phyloP scores from a whole-genome alignment of 2,797 vertebrate species.

The Peromyscus attwateri region DNA sequence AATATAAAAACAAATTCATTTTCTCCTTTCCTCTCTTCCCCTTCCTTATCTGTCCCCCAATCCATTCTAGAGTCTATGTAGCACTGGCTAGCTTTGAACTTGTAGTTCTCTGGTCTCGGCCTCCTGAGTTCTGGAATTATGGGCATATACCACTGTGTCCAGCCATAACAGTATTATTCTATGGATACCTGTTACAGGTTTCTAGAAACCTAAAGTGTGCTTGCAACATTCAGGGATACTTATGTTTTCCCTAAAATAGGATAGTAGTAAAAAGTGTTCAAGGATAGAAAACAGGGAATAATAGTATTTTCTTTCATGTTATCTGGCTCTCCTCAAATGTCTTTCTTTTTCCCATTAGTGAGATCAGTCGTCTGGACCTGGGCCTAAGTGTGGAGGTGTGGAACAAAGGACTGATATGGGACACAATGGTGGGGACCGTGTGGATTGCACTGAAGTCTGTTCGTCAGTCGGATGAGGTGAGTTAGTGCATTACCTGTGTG shows the following conservation, averaged over 20 bases:
- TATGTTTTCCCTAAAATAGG: constrained; percentile 51
- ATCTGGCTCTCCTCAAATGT: constrained; percentile 67
- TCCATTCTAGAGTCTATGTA: background rate
- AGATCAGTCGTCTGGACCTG: constrained; percentile 97
- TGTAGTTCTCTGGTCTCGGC: background rate
- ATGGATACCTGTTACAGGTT: background rate
- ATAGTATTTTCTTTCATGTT: background rate
- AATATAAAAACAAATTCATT: background rate
- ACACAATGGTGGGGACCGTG: constrained; percentile 97
- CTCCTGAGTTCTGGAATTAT: background rate
- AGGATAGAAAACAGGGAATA: constrained; percentile 31
- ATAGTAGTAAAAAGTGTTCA: constrained; percentile 31
- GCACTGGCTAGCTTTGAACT: background rate
- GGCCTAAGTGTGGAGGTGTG: constrained; percentile 98
- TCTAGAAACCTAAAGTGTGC: constrained; percentile 39
- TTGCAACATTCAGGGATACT: constrained; percentile 33
- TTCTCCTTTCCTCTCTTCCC: background rate
- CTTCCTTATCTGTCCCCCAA: too few species aligned
- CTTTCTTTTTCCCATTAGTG: constrained; percentile 88
- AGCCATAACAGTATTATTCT: constrained; percentile 29
- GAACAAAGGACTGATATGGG: constrained; percentile 99
- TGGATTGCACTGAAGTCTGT: constrained; percentile 96
- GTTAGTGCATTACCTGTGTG: background rate
- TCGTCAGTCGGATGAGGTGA: constrained; percentile 96
- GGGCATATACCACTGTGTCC: background rate